Base-by-base conservation (phyloP, 2,888 invertebrate species). In the Melanchra persicariae region DNA sequence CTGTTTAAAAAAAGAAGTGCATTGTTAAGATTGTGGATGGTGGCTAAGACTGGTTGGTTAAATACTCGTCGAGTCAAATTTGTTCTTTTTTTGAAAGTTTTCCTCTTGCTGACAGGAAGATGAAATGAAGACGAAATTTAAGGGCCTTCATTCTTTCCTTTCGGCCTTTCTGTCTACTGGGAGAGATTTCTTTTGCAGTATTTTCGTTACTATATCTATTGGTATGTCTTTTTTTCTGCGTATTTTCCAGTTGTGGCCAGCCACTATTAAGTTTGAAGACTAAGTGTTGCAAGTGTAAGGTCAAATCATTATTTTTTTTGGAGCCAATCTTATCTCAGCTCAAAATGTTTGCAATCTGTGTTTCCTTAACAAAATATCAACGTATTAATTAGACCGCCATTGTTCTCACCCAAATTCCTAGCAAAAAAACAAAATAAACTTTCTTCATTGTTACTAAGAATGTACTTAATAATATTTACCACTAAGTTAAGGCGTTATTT, bases 391-490 rank as follows among this genome's bases (percentile, higher is more conserved):
- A 22, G 43, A 45, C 34, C 19, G 17, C 52, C 67, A 67, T 80
- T 80, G 67, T 66, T 58, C 61, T 74, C 30, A 24, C 1, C 60
- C 47, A 5, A 77, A 74, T 58, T 37, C 57, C 49, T 34, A 26
- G 22, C 34, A 58, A 65, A 74, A 66, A 68, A 75, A 37, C 34
- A 62, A 60, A 57, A 45, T n/a, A 47, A 79, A 60, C 60, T 61
- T 80, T 74, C 59, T 65, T 74, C 74, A 74, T 79, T 76, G 57
- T 65, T 66, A 43, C 51, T 40, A 34, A 30, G 40, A 57, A 58
- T 43, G 34, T 47, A 69, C 57, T 52, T 54, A 49, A 59, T 59
- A 72, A 79, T 79, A 59, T 79, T 79, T 59, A 59, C 43, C 43
- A 34, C 62, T 40, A 43, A 52, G 19, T 49, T 43, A 37, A 73